Percentiles rank a stretch among this genome's conserved stretches.
phyloP scores from a whole-genome alignment of 2,113 vertebrate species.

The Forbesichthys papilliferus region DNA sequence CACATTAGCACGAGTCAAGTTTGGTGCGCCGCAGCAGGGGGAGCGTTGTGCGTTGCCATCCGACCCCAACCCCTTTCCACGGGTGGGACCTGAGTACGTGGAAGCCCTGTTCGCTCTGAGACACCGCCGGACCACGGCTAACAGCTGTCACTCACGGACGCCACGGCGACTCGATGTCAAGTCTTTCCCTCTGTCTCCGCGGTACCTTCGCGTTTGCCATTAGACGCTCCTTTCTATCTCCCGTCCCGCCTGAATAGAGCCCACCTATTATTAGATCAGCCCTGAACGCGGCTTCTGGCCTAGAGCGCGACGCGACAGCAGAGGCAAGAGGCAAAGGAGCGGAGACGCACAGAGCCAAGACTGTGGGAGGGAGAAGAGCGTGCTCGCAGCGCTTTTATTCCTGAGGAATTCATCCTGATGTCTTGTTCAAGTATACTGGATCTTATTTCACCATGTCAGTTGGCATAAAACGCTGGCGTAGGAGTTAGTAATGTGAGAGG shows the following conservation, averaged over 20 bases:
- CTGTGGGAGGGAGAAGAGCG: background rate
- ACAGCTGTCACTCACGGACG: slow-evolving; percentile 24
- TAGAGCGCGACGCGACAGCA: background rate
- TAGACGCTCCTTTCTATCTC: background rate
- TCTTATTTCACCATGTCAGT: slow-evolving; percentile 19
- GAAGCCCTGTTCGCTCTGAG: slow-evolving; percentile 61
- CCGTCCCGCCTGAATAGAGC: slow-evolving; percentile 3
- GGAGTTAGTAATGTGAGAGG: slow-evolving; percentile 21
- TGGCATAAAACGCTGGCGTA: slow-evolving; percentile 25
- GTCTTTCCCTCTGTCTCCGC: background rate
- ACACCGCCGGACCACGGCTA: slow-evolving; percentile 41
- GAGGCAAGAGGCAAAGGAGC: background rate
- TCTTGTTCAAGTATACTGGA: slow-evolving; percentile 23
- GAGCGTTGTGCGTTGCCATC: slow-evolving; percentile 36
- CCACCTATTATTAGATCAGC: slow-evolving; percentile 6
- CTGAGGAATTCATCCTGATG: slow-evolving; percentile 6
- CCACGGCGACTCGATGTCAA: background rate
- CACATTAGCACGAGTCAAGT: slow-evolving; percentile 58
- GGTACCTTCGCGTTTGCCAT: background rate
- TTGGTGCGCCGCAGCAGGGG: slow-evolving; percentile 44
- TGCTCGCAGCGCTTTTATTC: slow-evolving; percentile 1
- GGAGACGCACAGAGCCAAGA: background rate
- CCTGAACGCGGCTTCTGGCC: background rate
- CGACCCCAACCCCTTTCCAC: slow-evolving; percentile 26
- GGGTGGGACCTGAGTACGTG: slow-evolving; percentile 56